Conservation (phyloP, 2,888 invertebrate species). For the Euplagia quadripunctaria region DNA sequence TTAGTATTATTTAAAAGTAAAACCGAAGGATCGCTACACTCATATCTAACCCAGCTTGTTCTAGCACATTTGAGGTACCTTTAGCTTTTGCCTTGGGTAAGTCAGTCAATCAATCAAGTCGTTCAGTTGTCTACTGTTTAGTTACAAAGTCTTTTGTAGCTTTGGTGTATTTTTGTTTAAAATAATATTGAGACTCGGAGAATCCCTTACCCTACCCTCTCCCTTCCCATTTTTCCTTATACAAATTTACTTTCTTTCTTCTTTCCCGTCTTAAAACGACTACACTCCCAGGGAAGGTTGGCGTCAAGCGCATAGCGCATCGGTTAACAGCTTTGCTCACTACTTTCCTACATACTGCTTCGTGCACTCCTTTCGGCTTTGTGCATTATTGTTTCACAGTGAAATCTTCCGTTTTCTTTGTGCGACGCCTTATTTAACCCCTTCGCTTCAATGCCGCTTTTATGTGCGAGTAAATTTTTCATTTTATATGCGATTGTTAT, state of each 20-base stretch:
- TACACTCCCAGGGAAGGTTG: too few species aligned
- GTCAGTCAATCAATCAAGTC: too few species aligned
- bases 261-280: too few species aligned
- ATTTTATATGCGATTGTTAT: conserved; percentile 33
- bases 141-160: too few species aligned
- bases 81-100: background rate
- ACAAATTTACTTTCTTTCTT: too few species aligned
- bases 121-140: too few species aligned
- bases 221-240: too few species aligned
- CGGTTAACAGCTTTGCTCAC: conserved; percentile 14
- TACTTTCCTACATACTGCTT: background rate
- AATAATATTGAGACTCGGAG: too few species aligned
- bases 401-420: conserved; percentile 63
- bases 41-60: background rate
- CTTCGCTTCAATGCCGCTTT: conserved; percentile 36
- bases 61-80: background rate
- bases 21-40: background rate
- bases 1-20: too few species aligned
- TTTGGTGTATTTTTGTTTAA: too few species aligned
- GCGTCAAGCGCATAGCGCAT: conserved; percentile 22
- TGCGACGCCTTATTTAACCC: conserved; percentile 56
- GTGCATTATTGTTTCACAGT: conserved; percentile 65
- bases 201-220: too few species aligned
- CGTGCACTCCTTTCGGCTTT: conserved; percentile 50
- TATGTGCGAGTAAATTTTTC: conserved; percentile 44